These are phyloP conservation scores for Electrophaes corylata DNA, from an alignment of 2,888 invertebrate genomes.

Conservation along the genomic window DNA sequence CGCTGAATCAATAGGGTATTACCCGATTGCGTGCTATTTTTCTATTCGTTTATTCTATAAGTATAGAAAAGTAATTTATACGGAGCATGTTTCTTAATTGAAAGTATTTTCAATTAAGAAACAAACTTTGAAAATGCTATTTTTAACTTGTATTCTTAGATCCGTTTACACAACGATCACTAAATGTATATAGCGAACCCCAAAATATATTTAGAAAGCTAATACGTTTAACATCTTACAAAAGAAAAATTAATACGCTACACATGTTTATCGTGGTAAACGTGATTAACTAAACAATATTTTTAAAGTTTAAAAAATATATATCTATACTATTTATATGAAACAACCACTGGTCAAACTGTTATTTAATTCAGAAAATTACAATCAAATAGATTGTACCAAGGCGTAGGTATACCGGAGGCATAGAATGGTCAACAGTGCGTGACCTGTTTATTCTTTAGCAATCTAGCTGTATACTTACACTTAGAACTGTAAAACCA, in stretches of 20 bases:
- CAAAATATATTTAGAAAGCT: no score
- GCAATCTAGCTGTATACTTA: conserved; percentile 53
- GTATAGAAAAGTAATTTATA: conserved; percentile 14
- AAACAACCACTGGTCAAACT: no score
- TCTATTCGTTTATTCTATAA: conserved; percentile 22
- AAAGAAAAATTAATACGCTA: no score
- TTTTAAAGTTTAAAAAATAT: no score
- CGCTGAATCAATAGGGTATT: conserved; percentile 37
- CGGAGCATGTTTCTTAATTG: background rate
- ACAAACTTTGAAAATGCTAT: background rate
- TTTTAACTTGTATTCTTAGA: background rate
- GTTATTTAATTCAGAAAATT: background rate
- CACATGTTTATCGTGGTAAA: no score
- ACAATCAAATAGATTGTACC: background rate
- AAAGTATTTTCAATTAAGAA: no score
- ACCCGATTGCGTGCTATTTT: conserved; percentile 36
- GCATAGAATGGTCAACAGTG: conserved; percentile 47
- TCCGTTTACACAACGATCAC: no score
- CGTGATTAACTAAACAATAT: no score
- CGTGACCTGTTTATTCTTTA: conserved; percentile 59
- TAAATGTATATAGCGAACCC: no score
- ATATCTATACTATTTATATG: no score
- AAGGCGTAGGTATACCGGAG: background rate
- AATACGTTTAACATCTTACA: no score
- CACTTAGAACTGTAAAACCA: conserved; percentile 54